Evolutionary conservation across 2,113 vertebrate species (phyloP), one percentile per base, ranked within the genome.

Genomic region (Chaetorhynchus papuensis): DNA sequence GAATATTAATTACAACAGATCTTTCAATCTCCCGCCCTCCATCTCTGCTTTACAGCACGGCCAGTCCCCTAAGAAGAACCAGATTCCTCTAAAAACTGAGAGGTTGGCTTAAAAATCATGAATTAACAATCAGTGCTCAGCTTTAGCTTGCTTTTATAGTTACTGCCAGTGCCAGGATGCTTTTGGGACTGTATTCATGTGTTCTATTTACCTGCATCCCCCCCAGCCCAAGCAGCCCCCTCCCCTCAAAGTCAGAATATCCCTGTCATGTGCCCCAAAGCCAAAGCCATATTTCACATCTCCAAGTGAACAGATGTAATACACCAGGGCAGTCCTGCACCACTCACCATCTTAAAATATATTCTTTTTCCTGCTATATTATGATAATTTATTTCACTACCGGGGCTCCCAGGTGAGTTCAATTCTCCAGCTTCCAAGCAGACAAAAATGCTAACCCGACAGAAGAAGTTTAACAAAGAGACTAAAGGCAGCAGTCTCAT

Each of bases 381-480:
- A 94, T 94, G 85, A 30, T 95, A 94, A 94, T 93, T 83, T 92
- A 94, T 93, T 94, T 90, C 83, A 86, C 85, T 94, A 6, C 50
- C 5, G 35, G 44, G n/a, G 49, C 79, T 94, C 95, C 90, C 92
- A 90, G 69, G 68, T 78, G 88, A 96, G 68, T 92, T 80, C 44
- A 78, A 13, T 52, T 30, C 95, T 96, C 71, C 61, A 64, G 79
- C 76, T 93, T 96, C 86, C 85, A 90, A 74, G 83, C 41, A 93
- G 68, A 52, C 39, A 70, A 78, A 96, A 95, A 88, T 42, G 80
- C 92, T 94, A 97, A 96, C 87, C 92, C 0, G 7, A 78, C 74
- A 94, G 88, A 80, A 94, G 82, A 13, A 61, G 82, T 90, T 90
- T n/a, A 94, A 91, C 75, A 71, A 79, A 82, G 77, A 94, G 52